phyloP scores from a whole-genome alignment of 2,113 vertebrate species.

The Cynoglossus semilaevis region DNA sequence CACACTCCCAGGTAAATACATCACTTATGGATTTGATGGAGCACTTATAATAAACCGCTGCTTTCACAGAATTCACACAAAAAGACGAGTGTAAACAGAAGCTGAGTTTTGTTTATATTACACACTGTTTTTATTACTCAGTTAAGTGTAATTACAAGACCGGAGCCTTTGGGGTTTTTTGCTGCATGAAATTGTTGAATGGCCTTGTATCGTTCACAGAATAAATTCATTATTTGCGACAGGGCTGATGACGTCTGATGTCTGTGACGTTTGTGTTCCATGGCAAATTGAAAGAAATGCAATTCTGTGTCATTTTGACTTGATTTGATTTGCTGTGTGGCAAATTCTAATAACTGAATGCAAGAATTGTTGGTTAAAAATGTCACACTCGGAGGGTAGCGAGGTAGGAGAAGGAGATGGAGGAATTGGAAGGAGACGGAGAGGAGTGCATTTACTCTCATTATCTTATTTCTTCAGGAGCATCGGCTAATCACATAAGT shows the following conservation, averaged over 20 bases:
- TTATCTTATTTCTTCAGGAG: constrained; percentile 47
- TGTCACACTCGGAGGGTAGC: constrained; percentile 39
- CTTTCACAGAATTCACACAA: too few species aligned
- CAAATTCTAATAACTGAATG: constrained; percentile 51
- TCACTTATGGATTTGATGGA: background rate
- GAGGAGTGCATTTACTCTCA: constrained; percentile 24
- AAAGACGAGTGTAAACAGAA: too few species aligned
- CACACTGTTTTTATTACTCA: too few species aligned
- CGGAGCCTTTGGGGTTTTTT: too few species aligned
- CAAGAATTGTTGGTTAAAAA: constrained; percentile 52
- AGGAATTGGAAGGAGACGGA: constrained; percentile 1
- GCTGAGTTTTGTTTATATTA: too few species aligned
- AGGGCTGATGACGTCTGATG: constrained; percentile 14
- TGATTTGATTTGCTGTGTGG: constrained; percentile 56
- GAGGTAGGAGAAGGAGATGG: constrained; percentile 2
- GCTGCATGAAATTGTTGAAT: too few species aligned
- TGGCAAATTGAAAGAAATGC: constrained; percentile 34
- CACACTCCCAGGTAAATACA: background rate
- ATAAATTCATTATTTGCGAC: background rate
- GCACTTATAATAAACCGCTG: too few species aligned
- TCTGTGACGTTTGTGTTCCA: constrained; percentile 4
- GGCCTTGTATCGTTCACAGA: too few species aligned
- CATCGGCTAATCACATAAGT: constrained; percentile 38
- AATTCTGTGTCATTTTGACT: constrained; percentile 43
- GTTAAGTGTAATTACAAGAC: too few species aligned